phyloP scores from a whole-genome alignment of 2,888 invertebrate genomes.

The Cantharis nigra region DNA sequence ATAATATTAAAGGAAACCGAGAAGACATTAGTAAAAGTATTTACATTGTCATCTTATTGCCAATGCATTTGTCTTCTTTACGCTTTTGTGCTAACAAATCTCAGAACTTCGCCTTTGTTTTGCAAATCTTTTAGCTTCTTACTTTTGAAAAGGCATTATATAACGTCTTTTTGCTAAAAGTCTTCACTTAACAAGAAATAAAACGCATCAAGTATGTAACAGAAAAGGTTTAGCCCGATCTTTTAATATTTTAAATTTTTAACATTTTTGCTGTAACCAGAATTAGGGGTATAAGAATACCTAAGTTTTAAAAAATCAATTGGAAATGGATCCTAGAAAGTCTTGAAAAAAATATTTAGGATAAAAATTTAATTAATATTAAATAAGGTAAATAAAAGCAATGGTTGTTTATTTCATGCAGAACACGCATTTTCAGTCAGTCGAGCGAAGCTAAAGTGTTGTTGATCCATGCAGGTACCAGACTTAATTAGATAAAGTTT shows the following conservation, averaged over 20 bases:
- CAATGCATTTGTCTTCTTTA: slow-evolving; percentile 22
- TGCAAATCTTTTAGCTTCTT: slow-evolving; percentile 17
- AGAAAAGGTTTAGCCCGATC: background rate
- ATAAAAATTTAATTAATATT: slow-evolving; percentile 8
- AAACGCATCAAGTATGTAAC: background rate
- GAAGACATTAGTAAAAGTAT: slow-evolving; percentile 18
- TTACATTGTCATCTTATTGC: slow-evolving; percentile 24
- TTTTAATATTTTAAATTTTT: background rate
- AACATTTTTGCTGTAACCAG: background rate
- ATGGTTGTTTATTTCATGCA: slow-evolving; percentile 21
- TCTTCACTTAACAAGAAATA: background rate
- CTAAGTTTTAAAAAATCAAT: background rate
- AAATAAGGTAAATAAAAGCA: slow-evolving; percentile 3
- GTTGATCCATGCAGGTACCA: slow-evolving; percentile 29
- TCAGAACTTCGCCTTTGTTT: slow-evolving; percentile 19
- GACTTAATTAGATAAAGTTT: slow-evolving; percentile 30
- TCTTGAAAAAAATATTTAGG: background rate
- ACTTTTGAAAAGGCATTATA: slow-evolving; percentile 19
- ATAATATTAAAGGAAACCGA: slow-evolving; percentile 6
- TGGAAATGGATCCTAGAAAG: background rate
- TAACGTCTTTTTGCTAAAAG: slow-evolving; percentile 10
- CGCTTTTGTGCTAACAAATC: slow-evolving; percentile 24
- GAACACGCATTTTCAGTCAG: slow-evolving; percentile 28
- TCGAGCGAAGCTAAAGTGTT: slow-evolving; percentile 44
- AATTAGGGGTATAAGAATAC: background rate